Percentiles rank a stretch among this genome's conserved stretches.
These are phyloP conservation scores for Drosophila ananassae DNA, from an alignment of 1,140 invertebrate species.

Conservation along the genomic window DNA sequence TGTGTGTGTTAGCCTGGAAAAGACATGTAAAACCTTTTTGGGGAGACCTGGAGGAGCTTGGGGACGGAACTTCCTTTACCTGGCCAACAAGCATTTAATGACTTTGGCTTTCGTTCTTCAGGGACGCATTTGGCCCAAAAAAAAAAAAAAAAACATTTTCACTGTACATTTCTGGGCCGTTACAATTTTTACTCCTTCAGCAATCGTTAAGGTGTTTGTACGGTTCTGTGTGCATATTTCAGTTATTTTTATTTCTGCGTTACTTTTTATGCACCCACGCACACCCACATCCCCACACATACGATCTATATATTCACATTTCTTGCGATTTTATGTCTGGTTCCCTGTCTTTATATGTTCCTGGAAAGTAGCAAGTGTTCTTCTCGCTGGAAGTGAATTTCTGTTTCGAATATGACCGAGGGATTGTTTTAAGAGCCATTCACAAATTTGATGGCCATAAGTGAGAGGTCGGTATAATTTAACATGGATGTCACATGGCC, in stretches of 20 bases:
- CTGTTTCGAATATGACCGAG: not conserved
- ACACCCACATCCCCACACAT: conserved; percentile 2
- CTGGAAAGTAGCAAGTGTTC: not conserved
- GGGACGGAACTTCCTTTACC: conserved; percentile 20
- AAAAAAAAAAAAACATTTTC: conserved; percentile 31
- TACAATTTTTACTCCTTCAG: conserved; percentile 75
- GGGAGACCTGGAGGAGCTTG: conserved; percentile 29
- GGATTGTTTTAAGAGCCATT: not conserved
- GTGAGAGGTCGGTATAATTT: not conserved
- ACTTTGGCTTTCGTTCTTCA: conserved; percentile 78
- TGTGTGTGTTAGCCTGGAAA: conserved; percentile 52
- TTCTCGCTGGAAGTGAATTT: conserved; percentile 16
- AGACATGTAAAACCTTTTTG: conserved; percentile 81
- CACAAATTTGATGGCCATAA: not conserved
- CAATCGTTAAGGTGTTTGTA: conserved; percentile 64
- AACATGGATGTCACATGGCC: not conserved
- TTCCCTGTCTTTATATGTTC: conserved; percentile 30
- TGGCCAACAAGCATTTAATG: conserved; percentile 73
- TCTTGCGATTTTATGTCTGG: conserved; percentile 56
- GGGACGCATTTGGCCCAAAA: conserved; percentile 69
- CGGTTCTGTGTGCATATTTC: conserved; percentile 65
- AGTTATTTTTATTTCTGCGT: conserved; percentile 74
- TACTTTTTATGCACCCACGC: conserved; percentile 64
- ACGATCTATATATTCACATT: conserved; percentile 41
- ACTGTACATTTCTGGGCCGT: conserved; percentile 52